A percentile compares a stretch with the other conserved stretches of the same genome.
These are phyloP conservation scores for Symphodus melops DNA, from an alignment of 2,113 vertebrate species.

Conservation along the genomic window DNA sequence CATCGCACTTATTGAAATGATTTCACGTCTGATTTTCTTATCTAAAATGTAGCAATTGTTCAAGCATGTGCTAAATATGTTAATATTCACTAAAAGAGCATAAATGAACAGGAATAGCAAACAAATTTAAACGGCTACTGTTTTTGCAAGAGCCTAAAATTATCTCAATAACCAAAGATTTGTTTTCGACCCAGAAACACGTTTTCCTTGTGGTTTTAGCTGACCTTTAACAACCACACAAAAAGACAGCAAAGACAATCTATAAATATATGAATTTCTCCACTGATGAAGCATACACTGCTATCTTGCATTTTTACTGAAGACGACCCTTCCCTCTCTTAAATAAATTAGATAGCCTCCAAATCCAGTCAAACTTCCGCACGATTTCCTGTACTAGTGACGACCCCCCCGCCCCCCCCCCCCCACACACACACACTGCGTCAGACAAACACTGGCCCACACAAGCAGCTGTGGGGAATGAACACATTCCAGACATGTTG, in stretches of 20 bases:
- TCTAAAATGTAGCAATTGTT: not conserved
- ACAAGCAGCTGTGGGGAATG: conserved; percentile 42
- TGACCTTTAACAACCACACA: too few species aligned
- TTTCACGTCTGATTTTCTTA: too few species aligned
- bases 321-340: not conserved
- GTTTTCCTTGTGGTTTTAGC: too few species aligned
- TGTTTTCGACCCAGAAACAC: too few species aligned
- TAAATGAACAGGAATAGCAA: too few species aligned
- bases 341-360: not conserved
- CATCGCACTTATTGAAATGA: not conserved
- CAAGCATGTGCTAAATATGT: not conserved
- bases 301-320: not conserved
- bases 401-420: not conserved
- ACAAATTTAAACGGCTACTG: too few species aligned
- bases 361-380: not conserved
- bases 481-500: conserved; percentile 49
- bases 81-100: not conserved
- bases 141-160: too few species aligned
- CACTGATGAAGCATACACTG: not conserved
- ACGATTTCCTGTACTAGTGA: not conserved
- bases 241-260: too few species aligned
- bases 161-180: not conserved
- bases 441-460: not conserved
- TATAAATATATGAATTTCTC: not conserved
- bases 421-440: not conserved